Evolutionary conservation across 64 coral and sea anemone genomes (phyloP), one percentile per base, ranked within the genome.

Genomic region (Exaiptasia diaphana): DNA sequence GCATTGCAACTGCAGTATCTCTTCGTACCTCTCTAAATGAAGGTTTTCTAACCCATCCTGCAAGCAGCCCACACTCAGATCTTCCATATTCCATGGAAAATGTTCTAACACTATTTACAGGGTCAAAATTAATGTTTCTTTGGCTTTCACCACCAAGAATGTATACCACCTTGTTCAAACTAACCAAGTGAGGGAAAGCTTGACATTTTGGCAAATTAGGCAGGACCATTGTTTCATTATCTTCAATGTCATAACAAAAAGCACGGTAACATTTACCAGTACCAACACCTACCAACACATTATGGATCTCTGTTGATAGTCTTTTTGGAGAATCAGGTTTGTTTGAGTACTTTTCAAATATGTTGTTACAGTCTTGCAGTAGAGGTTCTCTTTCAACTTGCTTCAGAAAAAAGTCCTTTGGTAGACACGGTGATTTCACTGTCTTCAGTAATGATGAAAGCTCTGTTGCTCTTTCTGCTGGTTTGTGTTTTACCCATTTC

Each of bases 401-500:
- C 2, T 48, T 46, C 40, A 68, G 44, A 36, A 86, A 41, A 24
- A 87, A 86, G 0, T 48, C 56, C 39, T 64, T 74, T 35, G 83
- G 67, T 53, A 93, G 44, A 1, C 62, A 80, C 2, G 25, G 45
- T 11, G 43, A 37, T 35, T 67, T 75, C 23, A 93, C 15, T 11
- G 38, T 13, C 5, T 65, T 70, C 13, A 93, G 55, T 29, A 86
- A 33, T 13, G 73, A 45, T 12, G 90, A 48, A n/a, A 87, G 57
- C 25, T 37, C 32, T 35, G 53, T 25, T 5, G 17, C 44, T 30
- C 83, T 82, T 14, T 34, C 31, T 23, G 22, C 67, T 29, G 48
- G 26, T 55, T 92, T 50, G 35, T 93, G 76, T 38, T 82, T 76
- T 2, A 87, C 69, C 90, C 83, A 93, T 49, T 82, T 93, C 26